A percentile compares a stretch with the other conserved stretches of the same genome.
Evolutionary conservation across 2,888 invertebrate genomes (phyloP).

Genomic region (Lycia hirtaria): DNA sequence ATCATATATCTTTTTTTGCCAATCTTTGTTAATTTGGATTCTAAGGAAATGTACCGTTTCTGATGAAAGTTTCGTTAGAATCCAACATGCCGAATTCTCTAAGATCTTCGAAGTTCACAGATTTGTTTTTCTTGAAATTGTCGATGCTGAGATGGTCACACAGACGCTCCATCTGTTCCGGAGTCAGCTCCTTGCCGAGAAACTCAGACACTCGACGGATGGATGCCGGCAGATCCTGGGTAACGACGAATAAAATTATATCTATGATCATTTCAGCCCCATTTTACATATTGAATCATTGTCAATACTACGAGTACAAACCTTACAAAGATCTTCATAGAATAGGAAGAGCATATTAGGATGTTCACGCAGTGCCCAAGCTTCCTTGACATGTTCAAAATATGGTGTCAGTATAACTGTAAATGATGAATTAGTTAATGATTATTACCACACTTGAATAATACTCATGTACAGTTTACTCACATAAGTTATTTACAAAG

Average conservation of each 20-base stretch:
- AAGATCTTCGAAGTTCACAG: slow-evolving; percentile 39
- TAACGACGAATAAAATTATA: neutral
- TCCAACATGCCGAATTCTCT: slow-evolving; percentile 27
- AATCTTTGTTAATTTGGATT: neutral
- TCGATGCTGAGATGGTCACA: slow-evolving; percentile 88
- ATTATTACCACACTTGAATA: slow-evolving; percentile 88
- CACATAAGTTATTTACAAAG: slow-evolving; percentile 70
- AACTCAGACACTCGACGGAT: slow-evolving; percentile 84
- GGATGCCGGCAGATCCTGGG: slow-evolving; percentile 49
- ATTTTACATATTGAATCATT: no score
- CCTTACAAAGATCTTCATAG: slow-evolving; percentile 88
- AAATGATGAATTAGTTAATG: no score
- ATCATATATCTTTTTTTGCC: neutral
- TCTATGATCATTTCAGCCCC: no score
- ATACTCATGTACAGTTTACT: slow-evolving; percentile 50
- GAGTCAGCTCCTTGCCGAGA: slow-evolving; percentile 68
- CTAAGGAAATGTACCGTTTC: slow-evolving; percentile 38
- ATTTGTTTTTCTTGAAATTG: slow-evolving; percentile 89
- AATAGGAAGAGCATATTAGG: slow-evolving; percentile 89
- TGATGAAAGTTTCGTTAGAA: slow-evolving; percentile 33
- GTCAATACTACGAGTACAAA: no score
- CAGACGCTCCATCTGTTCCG: slow-evolving; percentile 67
- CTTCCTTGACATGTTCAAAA: slow-evolving; percentile 90
- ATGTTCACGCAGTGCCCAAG: slow-evolving; percentile 86
- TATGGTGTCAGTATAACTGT: slow-evolving; percentile 74